phyloP scores from a whole-genome alignment of 1,140 invertebrate genomes.

The Cheumatopsyche charites region DNA sequence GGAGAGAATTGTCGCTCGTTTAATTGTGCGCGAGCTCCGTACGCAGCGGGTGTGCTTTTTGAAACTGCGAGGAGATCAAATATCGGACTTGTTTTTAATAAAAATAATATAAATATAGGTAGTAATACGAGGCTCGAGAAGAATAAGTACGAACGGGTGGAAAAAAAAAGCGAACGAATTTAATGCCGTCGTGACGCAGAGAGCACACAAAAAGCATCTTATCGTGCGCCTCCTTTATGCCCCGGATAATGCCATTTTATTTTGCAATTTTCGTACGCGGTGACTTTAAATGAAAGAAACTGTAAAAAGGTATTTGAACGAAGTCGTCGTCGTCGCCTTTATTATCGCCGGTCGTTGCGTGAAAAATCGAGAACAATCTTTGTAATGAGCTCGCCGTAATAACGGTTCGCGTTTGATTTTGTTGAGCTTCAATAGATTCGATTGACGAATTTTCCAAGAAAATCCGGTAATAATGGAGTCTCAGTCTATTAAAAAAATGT shows the following conservation, averaged over 20 bases:
- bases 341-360: conserved; percentile 41
- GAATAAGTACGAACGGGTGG: background rate
- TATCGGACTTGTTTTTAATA: conserved; percentile 14
- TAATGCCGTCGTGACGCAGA: conserved; percentile 33
- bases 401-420: conserved; percentile 36
- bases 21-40: background rate
- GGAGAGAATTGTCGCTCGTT: background rate
- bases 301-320: conserved; percentile 38
- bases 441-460: no score
- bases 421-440: no score
- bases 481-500: no score
- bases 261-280: conserved; percentile 31
- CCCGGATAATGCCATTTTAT: conserved; percentile 36
- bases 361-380: conserved; percentile 44
- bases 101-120: background rate
- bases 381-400: conserved; percentile 29
- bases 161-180: conserved; percentile 23
- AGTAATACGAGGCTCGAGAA: background rate
- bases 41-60: background rate
- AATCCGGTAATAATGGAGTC: no score
- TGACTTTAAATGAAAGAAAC: conserved; percentile 37
- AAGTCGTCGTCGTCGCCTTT: conserved; percentile 25
- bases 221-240: conserved; percentile 25
- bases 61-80: conserved; percentile 25
- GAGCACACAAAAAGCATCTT: conserved; percentile 31